phyloP scores from a whole-genome alignment of 2,888 invertebrate species.

The Lucinisca nassula region DNA sequence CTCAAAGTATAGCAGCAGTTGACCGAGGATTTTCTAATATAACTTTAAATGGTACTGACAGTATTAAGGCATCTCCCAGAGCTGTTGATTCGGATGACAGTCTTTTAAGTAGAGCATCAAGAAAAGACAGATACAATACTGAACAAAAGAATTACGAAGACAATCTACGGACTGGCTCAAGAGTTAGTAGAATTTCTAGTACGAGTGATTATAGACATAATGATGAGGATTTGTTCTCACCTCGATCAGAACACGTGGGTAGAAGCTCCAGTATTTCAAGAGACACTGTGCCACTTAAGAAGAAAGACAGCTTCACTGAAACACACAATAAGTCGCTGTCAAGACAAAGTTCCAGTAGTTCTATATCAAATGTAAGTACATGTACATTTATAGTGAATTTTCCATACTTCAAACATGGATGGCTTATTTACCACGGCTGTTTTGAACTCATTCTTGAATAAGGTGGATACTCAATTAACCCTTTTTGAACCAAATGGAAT shows the following conservation, averaged over 20 bases:
- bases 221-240: conserved; percentile 51
- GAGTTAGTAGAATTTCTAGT: conserved; percentile 58
- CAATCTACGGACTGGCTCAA: conserved; percentile 53
- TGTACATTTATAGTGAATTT: no score
- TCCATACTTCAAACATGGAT: no score
- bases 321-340: conserved; percentile 64
- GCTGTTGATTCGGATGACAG: conserved; percentile 59
- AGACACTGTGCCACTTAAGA: conserved; percentile 28
- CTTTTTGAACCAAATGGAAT: no score
- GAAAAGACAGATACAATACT: conserved; percentile 59
- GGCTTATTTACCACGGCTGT: no score
- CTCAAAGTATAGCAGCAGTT: conserved; percentile 69
- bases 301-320: conserved; percentile 45
- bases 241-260: conserved; percentile 44
- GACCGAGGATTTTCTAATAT: conserved; percentile 50
- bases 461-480: no score
- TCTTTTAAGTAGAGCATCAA: conserved; percentile 50
- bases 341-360: conserved; percentile 76
- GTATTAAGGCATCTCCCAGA: conserved; percentile 62
- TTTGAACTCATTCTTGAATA: no score
- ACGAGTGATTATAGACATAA: conserved; percentile 29
- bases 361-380: conserved; percentile 71
- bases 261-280: conserved; percentile 48
- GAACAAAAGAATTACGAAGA: conserved; percentile 55
- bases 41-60: conserved; percentile 51